A percentile compares a stretch with the other conserved stretches of the same genome.
Conservation (phyloP, 1,140 invertebrate species). For the Eurosta solidaginis region DNA sequence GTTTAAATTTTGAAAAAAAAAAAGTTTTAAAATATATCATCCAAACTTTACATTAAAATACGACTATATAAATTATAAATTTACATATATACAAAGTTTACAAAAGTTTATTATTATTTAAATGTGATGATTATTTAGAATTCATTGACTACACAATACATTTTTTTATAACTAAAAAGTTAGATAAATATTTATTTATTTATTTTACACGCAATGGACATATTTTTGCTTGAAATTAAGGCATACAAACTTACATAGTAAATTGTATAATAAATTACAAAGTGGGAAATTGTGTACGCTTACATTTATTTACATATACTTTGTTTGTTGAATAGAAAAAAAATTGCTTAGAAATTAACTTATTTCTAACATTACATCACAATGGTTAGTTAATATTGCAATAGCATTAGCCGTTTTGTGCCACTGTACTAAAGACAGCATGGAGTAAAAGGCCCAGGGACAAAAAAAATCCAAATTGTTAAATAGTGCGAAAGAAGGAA, state of each 20-base stretch:
- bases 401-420: conserved; percentile 21
- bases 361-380: conserved; percentile 11
- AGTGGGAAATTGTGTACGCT: background rate
- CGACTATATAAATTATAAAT: background rate
- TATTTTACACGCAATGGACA: too few relatives aligned
- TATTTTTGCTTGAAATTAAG: background rate
- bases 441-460: too few relatives aligned
- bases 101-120: too few relatives aligned
- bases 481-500: background rate
- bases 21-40: too few relatives aligned
- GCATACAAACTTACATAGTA: conserved; percentile 23
- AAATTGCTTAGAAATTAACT: too few relatives aligned
- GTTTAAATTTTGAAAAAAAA: too few relatives aligned
- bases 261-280: conserved; percentile 4
- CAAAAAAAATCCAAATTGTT: background rate
- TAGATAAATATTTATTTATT: too few relatives aligned
- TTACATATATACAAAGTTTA: background rate
- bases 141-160: too few relatives aligned
- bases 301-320: background rate
- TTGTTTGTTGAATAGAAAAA: background rate
- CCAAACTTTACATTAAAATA: too few relatives aligned
- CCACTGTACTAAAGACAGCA: background rate
- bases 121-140: too few relatives aligned
- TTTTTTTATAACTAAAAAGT: too few relatives aligned
- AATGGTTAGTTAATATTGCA: conserved; percentile 20